phyloP scores from a whole-genome alignment of 2,797 vertebrate species.

The Amniataba percoides region DNA sequence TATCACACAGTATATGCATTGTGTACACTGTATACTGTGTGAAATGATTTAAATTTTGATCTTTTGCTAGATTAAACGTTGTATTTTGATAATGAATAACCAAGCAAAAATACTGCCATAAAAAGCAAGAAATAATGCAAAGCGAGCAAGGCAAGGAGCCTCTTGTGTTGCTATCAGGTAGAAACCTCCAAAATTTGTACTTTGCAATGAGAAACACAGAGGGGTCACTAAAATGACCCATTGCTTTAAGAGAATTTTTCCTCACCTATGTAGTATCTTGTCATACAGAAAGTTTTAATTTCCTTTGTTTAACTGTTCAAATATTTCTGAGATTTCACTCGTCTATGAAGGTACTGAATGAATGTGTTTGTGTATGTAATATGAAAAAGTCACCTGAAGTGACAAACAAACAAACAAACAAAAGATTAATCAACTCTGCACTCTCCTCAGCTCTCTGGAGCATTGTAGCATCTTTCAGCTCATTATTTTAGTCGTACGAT shows the following conservation, averaged over 20 bases:
- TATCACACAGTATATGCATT: slow-evolving; percentile 29
- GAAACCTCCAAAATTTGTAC: background rate
- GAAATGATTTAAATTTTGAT: slow-evolving; percentile 21
- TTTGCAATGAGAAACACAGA: background rate
- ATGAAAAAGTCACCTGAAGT: background rate
- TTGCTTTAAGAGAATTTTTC: no score
- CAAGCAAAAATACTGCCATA: background rate
- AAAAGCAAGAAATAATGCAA: background rate
- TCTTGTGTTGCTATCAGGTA: background rate
- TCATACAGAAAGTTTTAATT: background rate
- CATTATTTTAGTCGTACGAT: background rate
- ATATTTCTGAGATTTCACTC: background rate
- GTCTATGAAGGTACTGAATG: background rate
- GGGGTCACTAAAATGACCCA: no score
- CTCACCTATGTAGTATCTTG: background rate
- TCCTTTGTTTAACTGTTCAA: background rate
- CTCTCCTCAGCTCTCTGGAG: background rate
- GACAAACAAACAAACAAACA: background rate
- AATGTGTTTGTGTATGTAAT: background rate
- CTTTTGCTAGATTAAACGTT: background rate
- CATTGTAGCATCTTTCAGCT: background rate
- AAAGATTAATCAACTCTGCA: background rate
- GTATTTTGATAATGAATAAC: slow-evolving; percentile 9
- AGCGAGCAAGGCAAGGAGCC: background rate
- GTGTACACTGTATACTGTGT: slow-evolving; percentile 30